Conservation (phyloP, 1,140 invertebrate genomes). For the Apis florea region DNA sequence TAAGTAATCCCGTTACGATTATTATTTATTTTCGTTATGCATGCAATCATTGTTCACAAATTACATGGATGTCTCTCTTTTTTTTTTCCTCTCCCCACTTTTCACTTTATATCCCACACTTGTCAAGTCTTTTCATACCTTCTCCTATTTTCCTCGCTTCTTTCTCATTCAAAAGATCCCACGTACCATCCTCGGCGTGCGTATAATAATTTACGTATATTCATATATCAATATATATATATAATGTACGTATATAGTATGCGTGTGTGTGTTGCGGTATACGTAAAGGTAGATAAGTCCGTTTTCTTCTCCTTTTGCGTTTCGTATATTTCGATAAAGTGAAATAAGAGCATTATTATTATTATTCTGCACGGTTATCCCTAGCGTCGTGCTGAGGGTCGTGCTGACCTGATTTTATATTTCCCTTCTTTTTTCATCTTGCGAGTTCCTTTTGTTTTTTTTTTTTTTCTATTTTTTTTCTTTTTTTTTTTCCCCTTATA, state of each 20-base stretch:
- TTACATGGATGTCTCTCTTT: constrained; percentile 35
- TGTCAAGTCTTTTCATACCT: neutral
- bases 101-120: neutral
- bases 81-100: neutral
- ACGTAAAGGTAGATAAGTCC: constrained; percentile 47
- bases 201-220: constrained; percentile 58
- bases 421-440: constrained; percentile 2
- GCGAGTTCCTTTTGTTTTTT: neutral
- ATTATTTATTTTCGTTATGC: constrained; percentile 41
- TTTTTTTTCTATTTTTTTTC: neutral
- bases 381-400: constrained; percentile 47
- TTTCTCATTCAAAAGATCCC: neutral
- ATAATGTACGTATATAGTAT: constrained; percentile 44
- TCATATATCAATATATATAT: constrained; percentile 55
- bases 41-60: constrained; percentile 47
- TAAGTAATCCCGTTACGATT: constrained; percentile 18
- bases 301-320: constrained; percentile 10
- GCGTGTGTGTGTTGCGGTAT: constrained; percentile 45
- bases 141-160: neutral
- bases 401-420: neutral
- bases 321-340: constrained; percentile 1
- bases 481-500: constrained; percentile 24
- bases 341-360: neutral
- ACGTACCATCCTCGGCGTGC: constrained; percentile 43
- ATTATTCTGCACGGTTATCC: constrained; percentile 7